phyloP scores from a whole-genome alignment of 2,797 vertebrate genomes.

The Pantherophis vulpinus region DNA sequence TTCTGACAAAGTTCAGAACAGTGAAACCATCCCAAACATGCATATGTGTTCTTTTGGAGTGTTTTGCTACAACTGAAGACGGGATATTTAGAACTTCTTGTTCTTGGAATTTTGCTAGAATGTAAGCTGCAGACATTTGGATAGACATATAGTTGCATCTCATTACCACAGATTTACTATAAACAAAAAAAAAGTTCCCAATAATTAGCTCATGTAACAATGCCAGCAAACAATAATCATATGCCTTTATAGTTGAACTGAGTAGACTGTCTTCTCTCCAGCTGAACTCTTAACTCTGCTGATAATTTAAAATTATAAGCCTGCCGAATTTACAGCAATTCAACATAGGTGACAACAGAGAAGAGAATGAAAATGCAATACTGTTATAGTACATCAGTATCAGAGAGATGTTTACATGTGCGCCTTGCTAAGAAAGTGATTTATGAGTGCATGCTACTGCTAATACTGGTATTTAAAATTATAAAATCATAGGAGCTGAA shows the following conservation, averaged over 20 bases:
- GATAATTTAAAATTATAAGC: not conserved
- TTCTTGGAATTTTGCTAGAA: slow-evolving; percentile 22
- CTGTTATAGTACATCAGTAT: not conserved
- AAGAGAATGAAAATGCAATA: not conserved
- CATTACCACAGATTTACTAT: not conserved
- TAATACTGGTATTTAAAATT: not conserved
- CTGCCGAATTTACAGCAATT: not conserved
- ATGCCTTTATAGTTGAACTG: not conserved
- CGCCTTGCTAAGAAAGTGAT: not conserved
- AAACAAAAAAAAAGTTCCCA: not conserved
- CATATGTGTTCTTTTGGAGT: slow-evolving; percentile 11
- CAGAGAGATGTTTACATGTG: not conserved
- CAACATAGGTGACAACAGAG: not conserved
- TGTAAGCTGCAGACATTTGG: slow-evolving; percentile 8
- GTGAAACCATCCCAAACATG: slow-evolving; percentile 27
- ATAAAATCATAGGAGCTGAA: not conserved
- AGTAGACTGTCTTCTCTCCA: not conserved
- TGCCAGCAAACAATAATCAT: slow-evolving; percentile 4
- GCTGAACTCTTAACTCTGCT: not conserved
- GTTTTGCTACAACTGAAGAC: slow-evolving; percentile 30
- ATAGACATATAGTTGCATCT: not conserved
- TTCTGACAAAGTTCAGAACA: slow-evolving; percentile 62
- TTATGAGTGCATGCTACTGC: not conserved
- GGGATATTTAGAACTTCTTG: slow-evolving; percentile 40
- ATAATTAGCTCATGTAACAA: not conserved